Evolutionary conservation across 1,140 invertebrate species (phyloP).

Genomic region (Camponotus pennsylvanicus): DNA sequence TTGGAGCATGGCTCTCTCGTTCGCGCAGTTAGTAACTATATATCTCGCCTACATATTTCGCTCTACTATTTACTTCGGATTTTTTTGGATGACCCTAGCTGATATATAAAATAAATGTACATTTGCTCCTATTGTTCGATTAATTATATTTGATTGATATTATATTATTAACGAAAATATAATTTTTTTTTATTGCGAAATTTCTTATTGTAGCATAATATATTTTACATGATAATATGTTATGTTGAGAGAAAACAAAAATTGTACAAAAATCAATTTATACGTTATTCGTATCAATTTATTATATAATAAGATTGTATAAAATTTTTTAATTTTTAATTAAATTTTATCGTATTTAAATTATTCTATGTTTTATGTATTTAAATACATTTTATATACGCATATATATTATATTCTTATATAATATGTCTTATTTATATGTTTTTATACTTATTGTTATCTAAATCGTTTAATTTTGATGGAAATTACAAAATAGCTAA

Average conservation of each 20-base stretch:
- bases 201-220: neutral
- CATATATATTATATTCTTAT: too few species aligned
- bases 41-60: neutral
- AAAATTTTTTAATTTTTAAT: neutral
- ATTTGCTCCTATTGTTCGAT: neutral
- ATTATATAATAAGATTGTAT: slow-evolving; percentile 7
- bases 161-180: neutral
- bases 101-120: neutral
- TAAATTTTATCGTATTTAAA: neutral
- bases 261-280: neutral
- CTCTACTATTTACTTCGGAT: neutral
- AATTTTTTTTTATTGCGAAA: neutral
- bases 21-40: slow-evolving; percentile 6
- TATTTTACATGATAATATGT: neutral
- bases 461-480: neutral
- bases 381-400: neutral
- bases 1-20: slow-evolving; percentile 28
- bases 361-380: slow-evolving; percentile 7
- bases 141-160: slow-evolving; percentile 15
- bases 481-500: neutral
- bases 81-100: slow-evolving; percentile 19
- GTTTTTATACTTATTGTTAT: too few species aligned
- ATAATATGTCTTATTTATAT: too few species aligned
- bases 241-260: neutral
- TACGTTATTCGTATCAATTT: neutral